Evolutionary conservation across 53 echinoderm and acorn worm genomes (phyloP), one percentile per base, ranked within the genome.

Genomic region (Glandiceps talaboti): DNA sequence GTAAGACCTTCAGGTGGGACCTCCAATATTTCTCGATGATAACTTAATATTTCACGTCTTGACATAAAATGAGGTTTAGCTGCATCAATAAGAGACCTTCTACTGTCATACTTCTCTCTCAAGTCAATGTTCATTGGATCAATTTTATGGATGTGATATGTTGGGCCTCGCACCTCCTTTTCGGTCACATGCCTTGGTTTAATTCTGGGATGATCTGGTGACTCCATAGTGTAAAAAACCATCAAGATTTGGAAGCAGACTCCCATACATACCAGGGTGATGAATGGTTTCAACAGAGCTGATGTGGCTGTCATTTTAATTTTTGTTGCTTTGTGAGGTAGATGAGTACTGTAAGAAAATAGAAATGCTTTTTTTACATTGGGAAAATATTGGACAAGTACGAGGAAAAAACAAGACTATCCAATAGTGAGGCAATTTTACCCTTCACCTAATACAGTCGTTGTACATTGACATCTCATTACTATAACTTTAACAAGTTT

Each of bases 121-220:
- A 88, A n/a, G 29, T 74, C 82, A 0, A 88, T 74, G 0, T 75
- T 33, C 88, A 88, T 88, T 1, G 79, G 82, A 31, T 88, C 88
- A 0, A 82, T 75, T 33, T 81, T 75, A 77, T 88, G 88, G n/a
- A 88, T 73, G 30, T 88, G 88, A 31, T 77, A 88, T 12, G 84
- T 88, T 0, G 85, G 85, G 1, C 88, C 88, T 14, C 84, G 81
- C n/a, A 88, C 33, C n/a, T 88, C 88, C 32, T 85, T 81, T 30
- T 30, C 74, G 20, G 88, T 88, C 0, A 27, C 32, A 31, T 88
- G 88, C 1, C 88, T 80, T 0, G 84, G 78, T 27, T 77, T 26
- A 1, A 88, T 12, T 45, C 64, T 45, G 64, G 6, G 64, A 20
- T 45, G 64, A 20, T 45, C 64, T 6, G 64, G 64, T 20, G 20